Evolutionary conservation across 2,888 invertebrate genomes (phyloP), one percentile per base, ranked within the genome.

Genomic region (Xylophagus ater): DNA sequence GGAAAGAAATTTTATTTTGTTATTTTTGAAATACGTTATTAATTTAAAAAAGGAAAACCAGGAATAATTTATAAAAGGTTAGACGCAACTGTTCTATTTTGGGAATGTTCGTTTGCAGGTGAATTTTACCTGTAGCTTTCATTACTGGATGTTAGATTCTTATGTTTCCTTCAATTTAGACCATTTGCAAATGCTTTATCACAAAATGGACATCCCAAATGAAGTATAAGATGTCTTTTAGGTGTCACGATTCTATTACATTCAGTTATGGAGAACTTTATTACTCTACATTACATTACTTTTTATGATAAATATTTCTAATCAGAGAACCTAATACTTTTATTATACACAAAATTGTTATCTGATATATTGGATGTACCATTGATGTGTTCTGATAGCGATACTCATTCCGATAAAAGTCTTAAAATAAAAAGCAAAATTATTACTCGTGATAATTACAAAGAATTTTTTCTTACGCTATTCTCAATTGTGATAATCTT

Each of bases 31-130:
- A n/a, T n/a, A n/a, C n/a, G n/a, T n/a, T n/a, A n/a, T n/a, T n/a
- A n/a, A n/a, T n/a, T n/a, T n/a, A n/a, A n/a, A n/a, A n/a, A n/a
- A n/a, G n/a, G n/a, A n/a, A n/a, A n/a, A n/a, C n/a, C n/a, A n/a
- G n/a, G n/a, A n/a, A n/a, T n/a, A n/a, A n/a, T n/a, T n/a, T n/a
- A n/a, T n/a, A n/a, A n/a, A n/a, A n/a, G n/a, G n/a, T n/a, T n/a
- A n/a, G n/a, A 56, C 42, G 53, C 62, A 62, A 54, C 58, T 63
- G 61, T 14, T 58, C 58, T n/a, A 64, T 41, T 46, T 58, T 57
- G 3, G 64, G 64, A 37, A 64, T 51, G 17, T 53, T 47, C 1
- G 55, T 55, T 1, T 52, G 51, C 4, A 51, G 51, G 10, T 49
- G 48, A 20, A 52, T 51, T 14, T 53, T 56, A 1, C 64, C 64